A percentile compares a stretch with the other conserved stretches of the same genome.
Conservation (phyloP, 1,140 invertebrate species). For the Paraescarpia echinospica region DNA sequence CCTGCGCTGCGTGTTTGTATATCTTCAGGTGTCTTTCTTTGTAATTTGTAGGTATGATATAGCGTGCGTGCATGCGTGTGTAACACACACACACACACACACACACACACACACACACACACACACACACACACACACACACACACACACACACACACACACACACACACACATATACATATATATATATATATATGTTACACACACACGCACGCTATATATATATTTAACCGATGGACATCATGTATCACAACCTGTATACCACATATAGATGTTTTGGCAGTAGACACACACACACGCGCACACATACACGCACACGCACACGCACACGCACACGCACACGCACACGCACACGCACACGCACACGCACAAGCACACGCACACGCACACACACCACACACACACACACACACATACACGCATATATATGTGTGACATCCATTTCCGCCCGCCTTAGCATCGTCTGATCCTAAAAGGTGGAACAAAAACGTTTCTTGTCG, state of each 20-base stretch:
- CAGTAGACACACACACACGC: background rate
- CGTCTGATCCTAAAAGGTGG: background rate
- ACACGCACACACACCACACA: too few species aligned
- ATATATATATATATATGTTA: background rate
- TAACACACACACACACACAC: too few species aligned
- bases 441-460: background rate
- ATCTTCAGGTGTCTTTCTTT: too few species aligned
- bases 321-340: background rate
- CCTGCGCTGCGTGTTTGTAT: too few species aligned
- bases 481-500: background rate
- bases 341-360: background rate
- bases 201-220: background rate
- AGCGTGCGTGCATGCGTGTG: too few species aligned
- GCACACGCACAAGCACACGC: too few species aligned
- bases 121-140: too few species aligned
- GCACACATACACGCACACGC: background rate
- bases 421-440: background rate
- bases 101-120: too few species aligned
- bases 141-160: too few species aligned
- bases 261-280: background rate
- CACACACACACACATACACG: background rate
- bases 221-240: background rate
- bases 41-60: too few species aligned
- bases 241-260: too few species aligned
- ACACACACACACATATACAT: too few species aligned